Evolutionary conservation across 37 sponge, comb jelly and placozoan genomes (phyloP).

Genomic region (Halichondria panicea): DNA sequence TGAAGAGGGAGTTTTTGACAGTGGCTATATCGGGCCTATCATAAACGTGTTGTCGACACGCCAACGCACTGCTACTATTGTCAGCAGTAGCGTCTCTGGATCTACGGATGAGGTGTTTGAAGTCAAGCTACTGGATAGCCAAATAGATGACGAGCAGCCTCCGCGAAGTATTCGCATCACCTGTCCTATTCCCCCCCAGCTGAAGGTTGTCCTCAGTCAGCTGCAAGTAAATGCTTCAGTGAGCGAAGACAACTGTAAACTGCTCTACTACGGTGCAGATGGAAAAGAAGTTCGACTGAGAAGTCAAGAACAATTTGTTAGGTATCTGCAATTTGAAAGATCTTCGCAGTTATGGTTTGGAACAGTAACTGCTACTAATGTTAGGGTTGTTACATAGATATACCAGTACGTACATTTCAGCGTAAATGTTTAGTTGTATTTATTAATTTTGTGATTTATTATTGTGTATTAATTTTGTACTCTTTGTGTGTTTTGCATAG

Average conservation of each 20-base stretch:
- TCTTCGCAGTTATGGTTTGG: neutral
- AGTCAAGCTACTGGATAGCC: neutral
- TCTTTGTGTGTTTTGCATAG: too few relatives aligned
- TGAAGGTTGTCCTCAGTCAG: slow-evolving; percentile 40
- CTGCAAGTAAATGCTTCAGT: slow-evolving; percentile 33
- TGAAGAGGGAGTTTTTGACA: neutral
- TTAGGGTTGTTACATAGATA: too few relatives aligned
- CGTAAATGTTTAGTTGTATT: too few relatives aligned
- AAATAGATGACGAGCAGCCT: neutral
- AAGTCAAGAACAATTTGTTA: slow-evolving; percentile 29
- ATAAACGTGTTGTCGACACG: neutral
- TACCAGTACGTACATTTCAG: too few relatives aligned
- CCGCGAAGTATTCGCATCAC: slow-evolving; percentile 33
- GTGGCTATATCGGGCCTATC: neutral
- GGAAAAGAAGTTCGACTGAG: neutral
- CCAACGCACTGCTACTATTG: slow-evolving; percentile 13
- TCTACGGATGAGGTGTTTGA: neutral
- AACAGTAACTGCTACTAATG: neutral
- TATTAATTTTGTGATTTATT: too few relatives aligned
- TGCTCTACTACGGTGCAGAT: slow-evolving; percentile 6
- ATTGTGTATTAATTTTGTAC: too few relatives aligned
- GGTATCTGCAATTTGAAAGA: neutral
- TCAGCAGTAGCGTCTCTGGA: neutral
- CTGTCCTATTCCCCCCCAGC: slow-evolving; percentile 36
- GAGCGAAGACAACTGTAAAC: slow-evolving; percentile 6